phyloP scores from a whole-genome alignment of 2,113 vertebrate species.

The Aegotheles bennettii region DNA sequence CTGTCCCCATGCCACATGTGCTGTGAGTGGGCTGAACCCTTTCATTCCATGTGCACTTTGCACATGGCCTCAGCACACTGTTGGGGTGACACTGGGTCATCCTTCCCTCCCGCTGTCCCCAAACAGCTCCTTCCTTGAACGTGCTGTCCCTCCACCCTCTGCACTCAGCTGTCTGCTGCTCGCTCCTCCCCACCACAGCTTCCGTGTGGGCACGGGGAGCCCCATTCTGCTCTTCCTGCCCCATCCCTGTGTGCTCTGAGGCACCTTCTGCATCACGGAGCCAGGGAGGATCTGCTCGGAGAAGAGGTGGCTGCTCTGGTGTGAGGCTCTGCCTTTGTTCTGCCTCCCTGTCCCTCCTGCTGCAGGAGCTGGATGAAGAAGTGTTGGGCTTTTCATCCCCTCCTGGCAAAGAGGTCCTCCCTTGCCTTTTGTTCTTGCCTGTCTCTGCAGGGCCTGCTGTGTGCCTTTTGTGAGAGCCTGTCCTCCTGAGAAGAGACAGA shows the following conservation, averaged over 20 bases:
- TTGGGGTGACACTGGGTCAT: neutral
- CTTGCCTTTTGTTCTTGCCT: neutral
- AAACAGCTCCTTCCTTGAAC: neutral
- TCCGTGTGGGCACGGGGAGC: neutral
- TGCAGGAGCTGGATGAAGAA: neutral
- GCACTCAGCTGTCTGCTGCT: neutral
- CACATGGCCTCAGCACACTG: neutral
- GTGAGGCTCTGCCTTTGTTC: neutral
- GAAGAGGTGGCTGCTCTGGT: neutral
- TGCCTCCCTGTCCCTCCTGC: neutral
- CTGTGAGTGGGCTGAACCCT: neutral
- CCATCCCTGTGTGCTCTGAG: too few relatives aligned
- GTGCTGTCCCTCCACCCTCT: rapidly evolving
- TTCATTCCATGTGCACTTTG: neutral
- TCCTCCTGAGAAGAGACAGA: neutral
- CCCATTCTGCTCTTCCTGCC: neutral
- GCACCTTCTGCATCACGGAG: neutral
- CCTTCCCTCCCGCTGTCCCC: neutral
- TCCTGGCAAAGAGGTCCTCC: neutral
- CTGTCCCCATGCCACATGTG: too few relatives aligned
- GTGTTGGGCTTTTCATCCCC: neutral
- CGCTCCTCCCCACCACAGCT: rapidly evolving
- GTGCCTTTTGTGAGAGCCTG: neutral
- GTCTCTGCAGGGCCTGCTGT: neutral
- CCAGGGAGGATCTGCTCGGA: neutral